phyloP scores from a whole-genome alignment of 2,888 invertebrate genomes.

The Scelioninae gen. 2 region DNA sequence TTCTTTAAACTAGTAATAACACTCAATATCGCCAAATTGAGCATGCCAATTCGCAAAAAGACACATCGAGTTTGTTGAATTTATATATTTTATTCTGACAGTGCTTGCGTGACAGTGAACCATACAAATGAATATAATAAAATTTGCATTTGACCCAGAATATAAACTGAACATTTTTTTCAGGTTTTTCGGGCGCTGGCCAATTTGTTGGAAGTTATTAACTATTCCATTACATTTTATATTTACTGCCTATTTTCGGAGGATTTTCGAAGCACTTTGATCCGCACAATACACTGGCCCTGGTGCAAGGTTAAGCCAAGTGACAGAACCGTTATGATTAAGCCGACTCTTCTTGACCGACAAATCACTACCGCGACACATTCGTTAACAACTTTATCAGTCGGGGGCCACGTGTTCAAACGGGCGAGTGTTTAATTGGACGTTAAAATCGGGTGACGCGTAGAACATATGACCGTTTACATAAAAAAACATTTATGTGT shows the following conservation, averaged over 20 bases:
- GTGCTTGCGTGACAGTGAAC: constrained; percentile 7
- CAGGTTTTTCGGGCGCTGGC: constrained; percentile 83
- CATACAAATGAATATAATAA: constrained; percentile 6
- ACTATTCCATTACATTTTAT: constrained; percentile 87
- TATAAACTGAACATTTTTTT: not conserved
- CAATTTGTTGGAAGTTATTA: constrained; percentile 84
- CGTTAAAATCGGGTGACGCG: not conserved
- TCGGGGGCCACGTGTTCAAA: constrained; percentile 64
- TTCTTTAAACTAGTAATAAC: too few relatives aligned
- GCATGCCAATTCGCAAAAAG: too few relatives aligned
- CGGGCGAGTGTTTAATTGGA: constrained; percentile 68
- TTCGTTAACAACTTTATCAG: constrained; percentile 67
- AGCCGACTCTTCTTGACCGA: constrained; percentile 67
- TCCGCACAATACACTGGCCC: constrained; percentile 80
- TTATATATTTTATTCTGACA: constrained; percentile 7
- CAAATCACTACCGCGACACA: constrained; percentile 69
- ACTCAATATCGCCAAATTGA: too few relatives aligned
- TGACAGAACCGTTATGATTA: constrained; percentile 65
- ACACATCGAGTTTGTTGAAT: constrained; percentile 46
- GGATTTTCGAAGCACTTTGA: constrained; percentile 83
- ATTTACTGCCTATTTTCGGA: constrained; percentile 87
- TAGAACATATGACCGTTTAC: not conserved
- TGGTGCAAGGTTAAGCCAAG: constrained; percentile 69
- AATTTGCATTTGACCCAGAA: constrained; percentile 5
- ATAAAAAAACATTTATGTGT: not conserved